These are phyloP conservation scores for Acyrthosiphon pisum DNA, from an alignment of 1,140 invertebrate species.

Conservation along the genomic window DNA sequence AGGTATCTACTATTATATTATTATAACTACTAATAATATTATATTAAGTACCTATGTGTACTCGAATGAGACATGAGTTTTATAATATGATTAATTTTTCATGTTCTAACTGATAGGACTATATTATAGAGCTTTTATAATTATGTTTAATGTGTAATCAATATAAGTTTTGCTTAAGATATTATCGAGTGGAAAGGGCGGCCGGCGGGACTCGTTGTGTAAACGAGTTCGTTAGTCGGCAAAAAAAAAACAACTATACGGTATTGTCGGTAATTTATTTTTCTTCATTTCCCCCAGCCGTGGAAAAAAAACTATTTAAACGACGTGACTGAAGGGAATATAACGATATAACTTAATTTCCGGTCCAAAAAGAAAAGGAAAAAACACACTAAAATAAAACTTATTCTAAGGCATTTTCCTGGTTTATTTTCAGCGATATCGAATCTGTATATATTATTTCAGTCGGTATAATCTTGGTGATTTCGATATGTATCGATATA, in stretches of 20 bases:
- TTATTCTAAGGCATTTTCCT: not conserved
- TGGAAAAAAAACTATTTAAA: slow-evolving; percentile 8
- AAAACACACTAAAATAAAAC: not conserved
- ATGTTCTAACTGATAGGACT: not conserved
- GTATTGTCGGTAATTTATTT: slow-evolving; percentile 28
- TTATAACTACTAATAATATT: not conserved
- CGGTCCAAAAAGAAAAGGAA: not conserved
- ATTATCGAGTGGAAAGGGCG: not conserved
- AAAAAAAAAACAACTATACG: not conserved
- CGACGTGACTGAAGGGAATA: slow-evolving; percentile 12
- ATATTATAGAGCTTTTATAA: not conserved
- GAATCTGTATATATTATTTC: slow-evolving; percentile 1
- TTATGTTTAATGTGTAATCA: slow-evolving; percentile 1
- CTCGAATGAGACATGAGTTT: not conserved
- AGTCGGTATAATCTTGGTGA: not conserved
- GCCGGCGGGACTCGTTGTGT: not conserved
- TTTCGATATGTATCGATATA: not conserved
- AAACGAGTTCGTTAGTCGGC: slow-evolving; percentile 1
- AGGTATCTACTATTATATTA: not conserved
- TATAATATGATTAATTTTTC: not conserved
- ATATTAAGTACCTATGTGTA: not conserved
- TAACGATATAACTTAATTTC: slow-evolving; percentile 29
- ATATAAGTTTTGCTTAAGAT: not conserved
- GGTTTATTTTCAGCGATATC: not conserved
- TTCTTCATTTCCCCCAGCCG: too few species aligned